Percentiles rank a stretch among this genome's conserved stretches.
Evolutionary conservation across 2,113 vertebrate genomes (phyloP).

Genomic region (Boulengerochromis microlepis): DNA sequence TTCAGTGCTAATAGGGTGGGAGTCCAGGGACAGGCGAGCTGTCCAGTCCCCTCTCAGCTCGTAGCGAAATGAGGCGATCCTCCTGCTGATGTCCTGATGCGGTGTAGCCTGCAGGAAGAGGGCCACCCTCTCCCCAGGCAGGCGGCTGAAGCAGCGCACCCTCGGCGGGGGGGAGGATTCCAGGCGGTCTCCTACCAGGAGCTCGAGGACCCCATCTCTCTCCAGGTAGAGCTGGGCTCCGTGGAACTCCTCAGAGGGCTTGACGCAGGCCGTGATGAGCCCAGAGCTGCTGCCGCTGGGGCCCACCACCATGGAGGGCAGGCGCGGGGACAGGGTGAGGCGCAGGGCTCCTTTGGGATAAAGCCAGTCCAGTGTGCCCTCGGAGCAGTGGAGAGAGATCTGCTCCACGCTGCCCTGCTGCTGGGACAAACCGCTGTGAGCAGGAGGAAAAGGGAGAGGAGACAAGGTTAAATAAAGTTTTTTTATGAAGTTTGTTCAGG

Average conservation of each 20-base stretch:
- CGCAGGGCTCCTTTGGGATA: constrained; percentile 86
- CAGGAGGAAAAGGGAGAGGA: neutral
- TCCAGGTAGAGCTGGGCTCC: constrained; percentile 91
- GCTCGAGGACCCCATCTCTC: constrained; percentile 78
- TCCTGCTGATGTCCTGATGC: constrained; percentile 88
- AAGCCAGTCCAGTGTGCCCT: constrained; percentile 86
- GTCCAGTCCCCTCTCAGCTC: constrained; percentile 80
- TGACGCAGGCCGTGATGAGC: constrained; percentile 79
- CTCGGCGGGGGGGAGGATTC: constrained; percentile 53
- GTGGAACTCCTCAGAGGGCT: constrained; percentile 75
- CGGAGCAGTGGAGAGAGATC: constrained; percentile 81
- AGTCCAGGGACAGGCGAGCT: constrained; percentile 67
- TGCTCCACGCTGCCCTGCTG: constrained; percentile 86
- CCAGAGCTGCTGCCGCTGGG: constrained; percentile 50
- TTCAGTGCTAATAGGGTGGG: constrained; percentile 63
- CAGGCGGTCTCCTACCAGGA: constrained; percentile 77
- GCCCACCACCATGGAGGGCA: constrained; percentile 62
- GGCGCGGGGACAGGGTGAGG: constrained; percentile 78
- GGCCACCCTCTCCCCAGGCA: constrained; percentile 77
- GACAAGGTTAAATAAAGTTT: neutral
- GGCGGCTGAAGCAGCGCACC: constrained; percentile 80
- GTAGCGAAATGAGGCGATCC: constrained; percentile 85
- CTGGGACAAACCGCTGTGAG: constrained; percentile 81
- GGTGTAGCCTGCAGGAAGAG: constrained; percentile 88
- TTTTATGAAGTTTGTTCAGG: neutral